Conservation (phyloP, 2,113 vertebrate species). For the Oreochromis niloticus region DNA sequence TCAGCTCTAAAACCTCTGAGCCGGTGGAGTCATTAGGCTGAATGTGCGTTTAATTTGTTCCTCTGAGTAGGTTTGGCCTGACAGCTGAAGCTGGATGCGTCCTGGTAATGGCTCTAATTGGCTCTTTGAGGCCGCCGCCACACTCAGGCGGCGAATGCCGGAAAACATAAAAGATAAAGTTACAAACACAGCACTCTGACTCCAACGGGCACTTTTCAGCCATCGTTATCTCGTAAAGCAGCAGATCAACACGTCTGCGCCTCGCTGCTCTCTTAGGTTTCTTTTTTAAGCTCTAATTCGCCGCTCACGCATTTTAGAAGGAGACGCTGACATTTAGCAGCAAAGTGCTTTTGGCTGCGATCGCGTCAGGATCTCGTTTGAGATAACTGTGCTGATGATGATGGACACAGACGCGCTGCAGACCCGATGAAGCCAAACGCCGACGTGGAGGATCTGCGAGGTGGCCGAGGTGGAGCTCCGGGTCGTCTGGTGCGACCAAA, state of each 20-base stretch:
- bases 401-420: neutral
- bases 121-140: neutral
- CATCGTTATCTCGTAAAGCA: neutral
- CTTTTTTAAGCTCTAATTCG: neutral
- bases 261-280: neutral
- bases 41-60: neutral
- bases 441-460: accelerated
- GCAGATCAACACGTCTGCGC: neutral
- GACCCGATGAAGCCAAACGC: neutral
- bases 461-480: neutral
- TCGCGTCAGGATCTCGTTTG: neutral
- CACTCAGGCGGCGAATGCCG: neutral
- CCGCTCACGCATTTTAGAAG: neutral
- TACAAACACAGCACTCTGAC: neutral
- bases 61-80: neutral
- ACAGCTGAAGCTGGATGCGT: neutral
- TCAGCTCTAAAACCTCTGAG: neutral
- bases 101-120: neutral
- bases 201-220: neutral
- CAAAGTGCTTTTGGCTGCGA: neutral
- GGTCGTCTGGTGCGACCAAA: neutral
- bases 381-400: neutral
- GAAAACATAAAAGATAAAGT: neutral
- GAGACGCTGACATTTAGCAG: neutral
- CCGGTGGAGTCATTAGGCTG: neutral